Conservation (phyloP, 1,140 invertebrate genomes). For the Cyrtorhinus lividipennis region DNA sequence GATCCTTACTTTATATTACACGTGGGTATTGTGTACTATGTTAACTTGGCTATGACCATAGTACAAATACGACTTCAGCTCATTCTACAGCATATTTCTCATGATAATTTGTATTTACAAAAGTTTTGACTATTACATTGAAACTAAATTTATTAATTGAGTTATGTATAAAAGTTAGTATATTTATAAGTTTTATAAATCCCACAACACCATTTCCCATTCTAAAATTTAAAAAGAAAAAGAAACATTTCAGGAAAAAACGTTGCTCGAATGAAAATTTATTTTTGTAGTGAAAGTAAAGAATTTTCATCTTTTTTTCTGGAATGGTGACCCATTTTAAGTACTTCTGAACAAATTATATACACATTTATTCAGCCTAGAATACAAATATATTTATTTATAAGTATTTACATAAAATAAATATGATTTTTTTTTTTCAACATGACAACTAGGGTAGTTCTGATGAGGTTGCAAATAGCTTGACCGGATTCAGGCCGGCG, state of each 20-base stretch:
- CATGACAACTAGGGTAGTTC: background rate
- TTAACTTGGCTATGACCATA: background rate
- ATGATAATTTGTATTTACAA: background rate
- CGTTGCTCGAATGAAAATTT: background rate
- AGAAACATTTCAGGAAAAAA: background rate
- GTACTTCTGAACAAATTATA: background rate
- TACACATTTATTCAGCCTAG: background rate
- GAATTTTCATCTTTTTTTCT: background rate
- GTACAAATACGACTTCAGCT: background rate
- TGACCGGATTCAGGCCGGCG: no score
- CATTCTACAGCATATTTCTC: background rate
- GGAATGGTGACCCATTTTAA: background rate
- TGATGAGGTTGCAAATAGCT: background rate
- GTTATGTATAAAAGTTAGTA: background rate
- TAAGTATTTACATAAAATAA: conserved; percentile 7
- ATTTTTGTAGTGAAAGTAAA: background rate
- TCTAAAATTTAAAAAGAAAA: conserved; percentile 1
- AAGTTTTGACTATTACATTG: background rate
- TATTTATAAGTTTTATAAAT: background rate
- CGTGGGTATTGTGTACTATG: background rate
- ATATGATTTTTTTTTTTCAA: conserved; percentile 2
- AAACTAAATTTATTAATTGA: background rate
- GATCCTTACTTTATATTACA: background rate
- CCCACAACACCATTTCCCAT: background rate
- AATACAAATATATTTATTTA: conserved; percentile 10